phyloP scores from a whole-genome alignment of 2,888 invertebrate species.

The Helleia helle region DNA sequence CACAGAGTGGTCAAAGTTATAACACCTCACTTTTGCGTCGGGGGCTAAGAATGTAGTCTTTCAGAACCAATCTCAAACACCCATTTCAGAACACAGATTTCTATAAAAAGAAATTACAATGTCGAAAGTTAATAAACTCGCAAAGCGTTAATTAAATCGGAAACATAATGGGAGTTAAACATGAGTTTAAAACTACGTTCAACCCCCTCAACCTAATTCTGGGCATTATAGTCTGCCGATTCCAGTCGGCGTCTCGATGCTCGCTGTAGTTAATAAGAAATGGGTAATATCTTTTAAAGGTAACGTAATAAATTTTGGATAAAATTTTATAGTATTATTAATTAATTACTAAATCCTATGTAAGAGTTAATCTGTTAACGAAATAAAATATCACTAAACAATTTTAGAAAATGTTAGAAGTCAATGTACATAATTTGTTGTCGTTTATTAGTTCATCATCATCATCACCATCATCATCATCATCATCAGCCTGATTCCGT shows the following conservation, averaged over 20 bases:
- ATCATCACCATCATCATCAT: no score
- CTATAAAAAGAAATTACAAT: constrained; percentile 1
- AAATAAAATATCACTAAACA: no score
- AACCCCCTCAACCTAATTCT: constrained; percentile 8
- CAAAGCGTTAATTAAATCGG: constrained; percentile 11
- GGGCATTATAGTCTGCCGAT: constrained; percentile 11
- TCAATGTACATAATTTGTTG: no score
- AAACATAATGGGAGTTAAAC: constrained; percentile 11
- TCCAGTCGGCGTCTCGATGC: constrained; percentile 5
- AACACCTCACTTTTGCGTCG: no score
- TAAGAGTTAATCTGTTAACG: no score
- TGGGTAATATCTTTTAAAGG: constrained; percentile 2
- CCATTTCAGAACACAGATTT: not conserved
- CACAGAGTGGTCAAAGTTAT: no score
- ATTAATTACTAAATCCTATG: no score
- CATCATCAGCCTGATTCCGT: no score
- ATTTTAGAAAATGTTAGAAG: no score
- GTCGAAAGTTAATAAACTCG: constrained; percentile 6
- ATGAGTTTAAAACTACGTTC: constrained; percentile 10
- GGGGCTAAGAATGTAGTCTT: no score
- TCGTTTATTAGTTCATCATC: no score
- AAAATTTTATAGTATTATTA: not conserved
- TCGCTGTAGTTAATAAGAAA: constrained; percentile 9
- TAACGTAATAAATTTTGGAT: not conserved
- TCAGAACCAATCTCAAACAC: not conserved